Percentiles rank a stretch among this genome's conserved stretches.
phyloP scores from a whole-genome alignment of 2,888 invertebrate genomes.

The Augiades crinisus region DNA sequence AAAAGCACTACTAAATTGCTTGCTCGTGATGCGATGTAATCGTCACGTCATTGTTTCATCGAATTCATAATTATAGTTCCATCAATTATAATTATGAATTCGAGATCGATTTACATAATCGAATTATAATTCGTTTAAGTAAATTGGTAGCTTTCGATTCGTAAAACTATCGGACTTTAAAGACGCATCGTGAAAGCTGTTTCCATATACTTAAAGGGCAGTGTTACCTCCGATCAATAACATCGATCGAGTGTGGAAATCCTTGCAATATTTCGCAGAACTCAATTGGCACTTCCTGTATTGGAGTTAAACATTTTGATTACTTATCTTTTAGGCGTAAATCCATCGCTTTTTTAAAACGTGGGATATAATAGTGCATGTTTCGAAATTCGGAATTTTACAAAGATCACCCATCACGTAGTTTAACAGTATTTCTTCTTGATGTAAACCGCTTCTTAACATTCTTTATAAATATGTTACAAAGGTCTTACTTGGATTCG shows the following conservation, averaged over 20 bases:
- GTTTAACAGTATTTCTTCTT: background rate
- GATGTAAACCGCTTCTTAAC: constrained; percentile 17
- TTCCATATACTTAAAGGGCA: no score
- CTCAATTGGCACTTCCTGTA: constrained; percentile 19
- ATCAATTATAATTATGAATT: no score
- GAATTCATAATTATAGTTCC: no score
- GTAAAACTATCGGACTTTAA: no score
- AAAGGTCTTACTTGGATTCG: constrained; percentile 27
- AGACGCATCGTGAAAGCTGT: no score
- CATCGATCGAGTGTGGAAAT: background rate
- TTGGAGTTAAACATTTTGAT: background rate
- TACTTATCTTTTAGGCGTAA: background rate
- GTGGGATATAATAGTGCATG: constrained; percentile 10
- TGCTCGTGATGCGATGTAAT: no score
- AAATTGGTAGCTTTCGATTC: no score
- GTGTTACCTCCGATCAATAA: no score
- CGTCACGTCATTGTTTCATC: no score
- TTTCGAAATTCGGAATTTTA: constrained; percentile 23
- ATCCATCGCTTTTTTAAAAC: constrained; percentile 8
- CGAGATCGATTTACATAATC: no score
- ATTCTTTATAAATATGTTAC: constrained; percentile 21
- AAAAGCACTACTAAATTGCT: no score
- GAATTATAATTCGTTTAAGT: no score
- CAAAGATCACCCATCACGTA: background rate
- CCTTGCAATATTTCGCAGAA: background rate